Evolutionary conservation across 2,888 invertebrate genomes (phyloP).

Genomic region (Glaucopsyche alexis): DNA sequence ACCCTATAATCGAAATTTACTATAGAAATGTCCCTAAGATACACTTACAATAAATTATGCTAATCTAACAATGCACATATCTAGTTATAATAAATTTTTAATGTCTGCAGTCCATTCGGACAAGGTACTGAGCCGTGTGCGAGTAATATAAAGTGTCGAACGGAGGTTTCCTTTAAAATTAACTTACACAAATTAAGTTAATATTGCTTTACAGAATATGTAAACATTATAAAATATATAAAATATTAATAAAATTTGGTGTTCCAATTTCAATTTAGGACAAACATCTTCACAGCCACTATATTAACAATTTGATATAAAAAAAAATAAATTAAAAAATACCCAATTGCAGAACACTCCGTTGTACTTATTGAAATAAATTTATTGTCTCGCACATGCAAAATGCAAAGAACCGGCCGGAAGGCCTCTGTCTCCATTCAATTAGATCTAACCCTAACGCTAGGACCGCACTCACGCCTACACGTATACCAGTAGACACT

Average conservation of each 20-base stretch:
- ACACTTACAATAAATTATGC: constrained; percentile 74
- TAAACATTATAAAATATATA: constrained; percentile 46
- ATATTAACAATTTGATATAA: constrained; percentile 49
- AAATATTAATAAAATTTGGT: constrained; percentile 63
- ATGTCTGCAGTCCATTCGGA: constrained; percentile 65
- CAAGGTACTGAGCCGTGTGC: constrained; percentile 72
- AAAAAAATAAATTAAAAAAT: constrained; percentile 37
- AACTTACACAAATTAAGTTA: constrained; percentile 46
- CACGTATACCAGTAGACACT: constrained; percentile 1
- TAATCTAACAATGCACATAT: constrained; percentile 74
- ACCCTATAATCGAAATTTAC: constrained; percentile 54
- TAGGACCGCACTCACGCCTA: constrained; percentile 13
- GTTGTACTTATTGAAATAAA: constrained; percentile 43
- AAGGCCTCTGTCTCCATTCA: constrained; percentile 35
- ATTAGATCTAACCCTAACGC: constrained; percentile 45
- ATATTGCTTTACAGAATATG: constrained; percentile 22
- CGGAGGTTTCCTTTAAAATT: constrained; percentile 48
- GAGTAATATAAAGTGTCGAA: constrained; percentile 50
- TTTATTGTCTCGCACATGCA: constrained; percentile 77
- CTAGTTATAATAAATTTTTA: constrained; percentile 63
- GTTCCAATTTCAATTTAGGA: constrained; percentile 57
- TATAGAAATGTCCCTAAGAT: constrained; percentile 66
- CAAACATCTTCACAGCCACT: constrained; percentile 75
- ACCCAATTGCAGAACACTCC: constrained; percentile 25
- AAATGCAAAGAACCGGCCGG: constrained; percentile 53